Base-by-base conservation (phyloP, 1,140 invertebrate species). In the Drosophila miranda region DNA sequence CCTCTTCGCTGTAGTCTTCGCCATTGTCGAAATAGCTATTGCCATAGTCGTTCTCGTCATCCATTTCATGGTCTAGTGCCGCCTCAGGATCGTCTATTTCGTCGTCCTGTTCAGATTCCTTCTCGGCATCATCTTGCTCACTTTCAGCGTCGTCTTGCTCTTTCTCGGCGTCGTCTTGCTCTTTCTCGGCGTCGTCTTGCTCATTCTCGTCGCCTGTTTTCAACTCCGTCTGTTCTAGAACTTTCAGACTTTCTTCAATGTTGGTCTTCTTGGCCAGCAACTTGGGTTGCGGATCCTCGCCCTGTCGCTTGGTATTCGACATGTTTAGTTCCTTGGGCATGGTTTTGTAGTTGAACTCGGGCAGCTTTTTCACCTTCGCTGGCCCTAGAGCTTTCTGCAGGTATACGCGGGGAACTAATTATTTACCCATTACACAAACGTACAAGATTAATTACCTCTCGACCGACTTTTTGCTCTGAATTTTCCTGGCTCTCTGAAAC, bases 21-120 rank as follows among this genome's bases (percentile, higher is more conserved):
- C 96, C 96, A 92, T 97, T 97, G 90, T 97, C 96, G 91, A 97
- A 97, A 84, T 96, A 97, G 87, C 94, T 95, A 77, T 95, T 95
- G 2, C 94, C 94, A 91, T 97, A 97, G 91, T 95, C 94, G n/a
- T 94, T 95, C 19, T 94, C 95, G 69, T 95, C 94, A 74, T 95
- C 94, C 93, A 95, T 94, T 82, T 95, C 94, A 68, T 94, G 93
- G 66, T 95, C 94, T 21, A 91, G 49, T 21, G 93, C 92, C 1
- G 93, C 92, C 14, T 93, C 92, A 5, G 23, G 23, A 26, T 38
- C 34, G 34, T 38, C 34, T 11, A 38, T 11, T 13, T 38, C 44
- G 92, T 92, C 92, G 56, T 92, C 92, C 13, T 92, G 90, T 4
- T 87, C 92, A 5, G 92, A 91, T 2, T 90, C 90, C 13, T 92